phyloP scores from a whole-genome alignment of 2,113 vertebrate genomes.

The Apodemus sylvaticus region DNA sequence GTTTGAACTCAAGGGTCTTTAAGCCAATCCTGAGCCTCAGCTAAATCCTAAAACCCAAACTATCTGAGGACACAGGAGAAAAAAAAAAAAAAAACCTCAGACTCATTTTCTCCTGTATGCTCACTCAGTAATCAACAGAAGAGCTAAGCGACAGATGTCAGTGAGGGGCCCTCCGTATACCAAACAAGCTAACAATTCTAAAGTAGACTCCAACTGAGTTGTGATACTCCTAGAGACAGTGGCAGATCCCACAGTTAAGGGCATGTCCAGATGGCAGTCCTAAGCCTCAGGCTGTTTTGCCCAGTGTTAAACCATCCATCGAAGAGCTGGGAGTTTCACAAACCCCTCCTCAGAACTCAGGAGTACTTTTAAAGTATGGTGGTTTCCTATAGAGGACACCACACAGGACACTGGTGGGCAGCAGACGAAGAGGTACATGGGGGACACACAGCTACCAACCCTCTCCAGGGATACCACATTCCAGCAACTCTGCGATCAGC shows the following conservation, averaged over 20 bases:
- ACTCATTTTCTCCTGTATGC: not conserved
- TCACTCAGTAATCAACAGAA: not conserved
- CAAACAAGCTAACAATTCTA: not conserved
- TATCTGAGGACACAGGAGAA: not conserved
- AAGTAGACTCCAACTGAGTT: not conserved
- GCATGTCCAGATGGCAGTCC: not conserved
- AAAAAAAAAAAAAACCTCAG: not conserved
- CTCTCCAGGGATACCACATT: not conserved
- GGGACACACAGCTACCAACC: not conserved
- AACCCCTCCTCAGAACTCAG: not conserved
- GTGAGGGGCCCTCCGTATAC: not conserved
- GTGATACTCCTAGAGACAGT: not conserved
- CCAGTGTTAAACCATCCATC: not conserved
- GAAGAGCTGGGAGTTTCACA: not conserved
- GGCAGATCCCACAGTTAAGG: not conserved
- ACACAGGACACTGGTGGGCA: not conserved
- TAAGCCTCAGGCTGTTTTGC: not conserved
- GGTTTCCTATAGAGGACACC: not conserved
- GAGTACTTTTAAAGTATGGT: not conserved
- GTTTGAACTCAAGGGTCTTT: not conserved
- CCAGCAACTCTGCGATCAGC: not conserved
- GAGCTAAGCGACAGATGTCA: not conserved
- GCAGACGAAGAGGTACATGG: not conserved
- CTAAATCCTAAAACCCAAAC: slow-evolving; percentile 17
- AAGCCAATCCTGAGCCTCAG: not conserved